Conservation (phyloP, 2,888 invertebrate species). For the Chymomyza fuscimana region DNA sequence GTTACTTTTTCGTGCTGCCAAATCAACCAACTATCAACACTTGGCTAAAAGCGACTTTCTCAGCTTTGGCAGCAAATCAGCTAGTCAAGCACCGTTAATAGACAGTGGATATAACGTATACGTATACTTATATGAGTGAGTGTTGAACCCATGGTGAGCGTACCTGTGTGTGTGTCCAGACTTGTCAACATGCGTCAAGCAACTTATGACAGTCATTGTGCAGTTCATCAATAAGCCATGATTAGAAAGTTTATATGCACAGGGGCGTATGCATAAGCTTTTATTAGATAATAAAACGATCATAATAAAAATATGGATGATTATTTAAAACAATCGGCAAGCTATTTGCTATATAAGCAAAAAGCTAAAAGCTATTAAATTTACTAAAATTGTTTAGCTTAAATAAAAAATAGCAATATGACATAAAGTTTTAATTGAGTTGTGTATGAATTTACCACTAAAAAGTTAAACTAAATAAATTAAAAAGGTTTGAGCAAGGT, state of each 20-base stretch:
- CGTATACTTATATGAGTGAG: constrained; percentile 8
- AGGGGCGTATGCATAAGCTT: constrained; percentile 18
- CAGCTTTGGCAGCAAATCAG: constrained; percentile 39
- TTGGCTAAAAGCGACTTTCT: constrained; percentile 42
- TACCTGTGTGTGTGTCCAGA: constrained; percentile 4
- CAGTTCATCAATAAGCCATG: constrained; percentile 56
- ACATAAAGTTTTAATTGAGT: neutral
- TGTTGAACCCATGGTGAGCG: neutral
- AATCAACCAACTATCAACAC: constrained; percentile 15
- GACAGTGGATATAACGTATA: constrained; percentile 55
- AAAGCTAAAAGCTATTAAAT: neutral
- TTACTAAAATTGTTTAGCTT: neutral
- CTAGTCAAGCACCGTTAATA: constrained; percentile 55
- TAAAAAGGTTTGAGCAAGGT: no score
- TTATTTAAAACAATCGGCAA: neutral
- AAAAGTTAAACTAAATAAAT: no score
- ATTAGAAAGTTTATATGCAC: constrained; percentile 62
- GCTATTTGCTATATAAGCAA: no score
- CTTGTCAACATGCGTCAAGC: constrained; percentile 25
- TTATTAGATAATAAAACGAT: constrained; percentile 41
- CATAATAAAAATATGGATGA: neutral
- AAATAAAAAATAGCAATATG: no score
- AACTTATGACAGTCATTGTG: constrained; percentile 32
- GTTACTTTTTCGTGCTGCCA: neutral
- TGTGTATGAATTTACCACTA: no score